Evolutionary conservation across 2,888 invertebrate species (phyloP).

Genomic region (Dryomyza anilis): DNA sequence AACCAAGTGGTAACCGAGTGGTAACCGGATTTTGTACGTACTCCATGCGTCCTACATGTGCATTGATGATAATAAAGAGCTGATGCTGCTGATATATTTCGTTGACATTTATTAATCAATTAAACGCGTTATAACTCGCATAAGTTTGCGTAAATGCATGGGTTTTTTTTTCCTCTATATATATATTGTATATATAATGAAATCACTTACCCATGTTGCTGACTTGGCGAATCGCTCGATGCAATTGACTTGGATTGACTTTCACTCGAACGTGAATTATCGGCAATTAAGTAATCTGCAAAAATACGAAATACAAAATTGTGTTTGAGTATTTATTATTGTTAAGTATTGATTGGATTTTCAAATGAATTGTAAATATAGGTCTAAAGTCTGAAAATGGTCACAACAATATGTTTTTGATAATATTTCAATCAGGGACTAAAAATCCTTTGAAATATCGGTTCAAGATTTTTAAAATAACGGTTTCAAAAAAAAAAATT

Average conservation of each 20-base stretch:
- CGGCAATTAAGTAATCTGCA: constrained; percentile 65
- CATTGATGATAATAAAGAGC: too few species aligned
- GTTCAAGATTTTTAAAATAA: too few species aligned
- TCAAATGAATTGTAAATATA: not conserved
- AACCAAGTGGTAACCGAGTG: too few species aligned
- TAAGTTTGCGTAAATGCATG: constrained; percentile 9
- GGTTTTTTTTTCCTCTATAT: not conserved
- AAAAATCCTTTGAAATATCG: too few species aligned
- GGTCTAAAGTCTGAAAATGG: too few species aligned
- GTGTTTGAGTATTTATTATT: not conserved
- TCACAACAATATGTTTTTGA: too few species aligned
- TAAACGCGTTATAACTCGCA: not conserved
- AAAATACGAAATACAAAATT: constrained; percentile 26
- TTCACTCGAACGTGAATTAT: constrained; percentile 62
- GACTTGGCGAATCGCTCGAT: constrained; percentile 58
- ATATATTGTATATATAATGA: too few species aligned
- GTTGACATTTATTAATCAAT: constrained; percentile 7
- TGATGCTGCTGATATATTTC: not conserved
- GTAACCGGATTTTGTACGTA: too few species aligned
- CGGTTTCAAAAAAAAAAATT: too few species aligned
- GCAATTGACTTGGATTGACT: constrained; percentile 62
- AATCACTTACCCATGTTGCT: constrained; percentile 64
- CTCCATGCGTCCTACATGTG: too few species aligned
- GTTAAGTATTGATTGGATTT: not conserved
- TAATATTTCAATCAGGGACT: too few species aligned